phyloP scores from a whole-genome alignment of 2,888 invertebrate genomes.

The Drosophila prolongata region DNA sequence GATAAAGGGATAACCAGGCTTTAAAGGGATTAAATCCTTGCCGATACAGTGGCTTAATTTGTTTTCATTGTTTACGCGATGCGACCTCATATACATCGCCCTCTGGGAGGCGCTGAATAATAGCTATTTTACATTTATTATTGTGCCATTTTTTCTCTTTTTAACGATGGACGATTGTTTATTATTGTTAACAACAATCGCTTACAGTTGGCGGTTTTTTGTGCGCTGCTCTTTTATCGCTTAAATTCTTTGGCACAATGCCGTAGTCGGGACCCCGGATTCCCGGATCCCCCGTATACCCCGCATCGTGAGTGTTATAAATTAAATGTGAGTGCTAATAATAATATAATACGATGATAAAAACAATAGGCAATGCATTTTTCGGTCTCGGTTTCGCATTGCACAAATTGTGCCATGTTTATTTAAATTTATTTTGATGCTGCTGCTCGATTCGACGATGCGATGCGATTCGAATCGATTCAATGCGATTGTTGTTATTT shows the following conservation, averaged over 20 bases:
- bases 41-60: conserved; percentile 37
- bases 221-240: conserved; percentile 25
- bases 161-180: conserved; percentile 39
- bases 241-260: conserved; percentile 21
- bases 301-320: conserved; percentile 41
- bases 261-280: background rate
- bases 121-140: conserved; percentile 30
- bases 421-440: conserved; percentile 44
- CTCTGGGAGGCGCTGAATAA: conserved; percentile 2
- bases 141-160: conserved; percentile 22
- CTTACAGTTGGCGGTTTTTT: conserved; percentile 14
- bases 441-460: conserved; percentile 8
- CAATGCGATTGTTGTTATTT: conserved; percentile 7
- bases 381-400: conserved; percentile 24
- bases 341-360: conserved; percentile 57
- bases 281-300: background rate
- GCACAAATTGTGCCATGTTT: conserved; percentile 39
- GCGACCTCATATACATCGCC: conserved; percentile 2
- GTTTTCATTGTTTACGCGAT: conserved; percentile 28
- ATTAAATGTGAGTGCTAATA: conserved; percentile 57
- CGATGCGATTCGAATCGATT: conserved; percentile 5
- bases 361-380: conserved; percentile 52
- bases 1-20: conserved; percentile 14
- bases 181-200: conserved; percentile 58
- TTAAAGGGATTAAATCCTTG: conserved; percentile 30